Percentiles rank a stretch among this genome's conserved stretches.
Conservation (phyloP, 2,888 invertebrate species). For the Drosophila ezoana region DNA sequence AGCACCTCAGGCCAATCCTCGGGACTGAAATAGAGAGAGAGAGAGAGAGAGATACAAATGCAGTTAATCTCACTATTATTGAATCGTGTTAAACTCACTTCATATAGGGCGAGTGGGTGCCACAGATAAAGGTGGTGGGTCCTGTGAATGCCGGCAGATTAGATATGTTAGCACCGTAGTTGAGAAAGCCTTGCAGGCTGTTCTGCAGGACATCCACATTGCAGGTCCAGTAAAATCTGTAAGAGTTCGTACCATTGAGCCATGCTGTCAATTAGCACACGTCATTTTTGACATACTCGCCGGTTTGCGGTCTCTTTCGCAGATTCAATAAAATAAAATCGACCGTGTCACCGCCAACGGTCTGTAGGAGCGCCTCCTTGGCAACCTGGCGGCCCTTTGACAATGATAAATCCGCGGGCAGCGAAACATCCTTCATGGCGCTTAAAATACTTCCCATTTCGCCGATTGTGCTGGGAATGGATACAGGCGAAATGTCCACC, state of each 20-base stretch:
- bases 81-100: constrained; percentile 85
- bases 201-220: constrained; percentile 91
- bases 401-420: constrained; percentile 88
- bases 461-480: constrained; percentile 86
- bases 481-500: constrained; percentile 90
- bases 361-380: constrained; percentile 87
- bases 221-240: constrained; percentile 90
- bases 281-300: constrained; percentile 59
- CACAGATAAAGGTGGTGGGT: constrained; percentile 93
- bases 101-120: constrained; percentile 93
- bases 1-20: constrained; percentile 87
- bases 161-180: constrained; percentile 46
- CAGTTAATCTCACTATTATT: too few species aligned
- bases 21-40: constrained; percentile 78
- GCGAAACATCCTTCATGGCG: constrained; percentile 87
- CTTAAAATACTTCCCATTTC: constrained; percentile 88
- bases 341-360: constrained; percentile 85
- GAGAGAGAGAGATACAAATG: too few species aligned
- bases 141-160: constrained; percentile 85
- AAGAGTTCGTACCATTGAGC: constrained; percentile 2
- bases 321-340: constrained; percentile 95
- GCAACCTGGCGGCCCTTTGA: constrained; percentile 89
- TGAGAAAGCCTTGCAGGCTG: constrained; percentile 86
- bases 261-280: constrained; percentile 3
- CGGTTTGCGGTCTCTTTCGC: constrained; percentile 86